Evolutionary conservation across 1,140 invertebrate genomes (phyloP), one percentile per base, ranked within the genome.

Genomic region (Bombus impatiens): DNA sequence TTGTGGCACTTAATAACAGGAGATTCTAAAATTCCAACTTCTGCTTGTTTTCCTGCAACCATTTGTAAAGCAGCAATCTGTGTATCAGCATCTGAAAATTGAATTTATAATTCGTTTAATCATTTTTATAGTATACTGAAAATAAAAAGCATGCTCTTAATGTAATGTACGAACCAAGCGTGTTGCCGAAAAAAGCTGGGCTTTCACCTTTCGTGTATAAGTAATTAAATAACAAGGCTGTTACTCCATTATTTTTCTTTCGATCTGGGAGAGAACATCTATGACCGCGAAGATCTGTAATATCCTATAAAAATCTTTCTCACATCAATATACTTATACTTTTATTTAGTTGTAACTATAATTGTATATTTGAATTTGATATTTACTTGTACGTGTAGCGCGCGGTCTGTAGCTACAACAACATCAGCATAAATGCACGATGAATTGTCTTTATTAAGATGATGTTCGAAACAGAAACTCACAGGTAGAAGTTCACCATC

Each of bases 21-120:
- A 1, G 96, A 95, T 92, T 96, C 96, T 3, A 96, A 89, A 18
- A 96, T 94, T n/a, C 95, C 95, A 22, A 95, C 94, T 81, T 96
- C 96, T 0, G 95, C 95, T 86, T 95, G 94, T 67, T 95, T 95
- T n/a, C 94, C 91, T n/a, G 95, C 91, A 0, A 96, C 95, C 95
- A 96, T 96, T 86, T 95, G 93, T 32, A 96, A 89, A 10, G 95
- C 94, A 42, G 94, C 93, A 35, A 96, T 80, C 84, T 96, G 96
- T 25, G 96, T 95, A 37, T 94, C 95, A 78, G 93, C 93, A 86
- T 94, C 95, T 95, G 67, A 57, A 83, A 88, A 82, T 44, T 83
- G 87, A 87, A 70, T 44, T 84, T 79, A 12, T 28, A 32, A 67
- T 71, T 5, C 6, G 72, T 75, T 76, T 40, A 37, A 67, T 35